Base-by-base conservation (phyloP, 2,797 vertebrate genomes). In the Esox lucius region DNA sequence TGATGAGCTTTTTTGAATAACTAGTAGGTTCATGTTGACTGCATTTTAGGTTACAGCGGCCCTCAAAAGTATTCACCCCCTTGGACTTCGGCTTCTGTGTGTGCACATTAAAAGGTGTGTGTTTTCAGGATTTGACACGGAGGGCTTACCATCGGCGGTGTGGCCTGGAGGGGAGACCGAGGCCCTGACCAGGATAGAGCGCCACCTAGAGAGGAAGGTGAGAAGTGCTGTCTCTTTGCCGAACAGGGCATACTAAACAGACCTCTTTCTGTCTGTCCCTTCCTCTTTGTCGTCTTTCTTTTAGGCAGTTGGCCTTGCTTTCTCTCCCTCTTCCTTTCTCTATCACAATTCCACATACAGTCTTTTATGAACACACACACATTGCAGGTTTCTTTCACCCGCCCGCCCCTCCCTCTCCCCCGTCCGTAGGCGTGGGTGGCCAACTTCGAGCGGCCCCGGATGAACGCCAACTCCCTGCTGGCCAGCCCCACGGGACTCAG, bases 401-500 rank as follows among this genome's bases (percentile, higher is more conserved):
- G n/a, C 59, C 66, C 3, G 42, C 39, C 11, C 46, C 35, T 9
- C 22, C 3, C 22, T 71, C 5, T 17, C 17, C 53, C 17, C 15
- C 68, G 0, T 62, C 2, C 89, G 2, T 75, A 95, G 94, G 94
- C 94, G 0, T 94, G 93, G 93, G 93, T 94, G 75, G 93, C 94
- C 3, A 94, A 94, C 66, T 95, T 95, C 15, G 93, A 95, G 83
- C 93, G 92, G 65, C 93, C 94, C 35, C 89, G 93, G 79, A 94
- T 95, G 94, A 95, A 94, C 5, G 92, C 93, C 67, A 94, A 94
- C 86, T 94, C 93, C 15, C 81, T 95, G 80, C 83, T 95, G 83
- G n/a, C n/a, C n/a, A n/a, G 93, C 35, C 35, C 35, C 7, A 39
- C 35, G 7, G 35, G 35, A 3, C 35, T 39, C 35, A 39, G 35